Conservation (phyloP, 2,888 invertebrate species). For the Drosophila pseudotakahashii region DNA sequence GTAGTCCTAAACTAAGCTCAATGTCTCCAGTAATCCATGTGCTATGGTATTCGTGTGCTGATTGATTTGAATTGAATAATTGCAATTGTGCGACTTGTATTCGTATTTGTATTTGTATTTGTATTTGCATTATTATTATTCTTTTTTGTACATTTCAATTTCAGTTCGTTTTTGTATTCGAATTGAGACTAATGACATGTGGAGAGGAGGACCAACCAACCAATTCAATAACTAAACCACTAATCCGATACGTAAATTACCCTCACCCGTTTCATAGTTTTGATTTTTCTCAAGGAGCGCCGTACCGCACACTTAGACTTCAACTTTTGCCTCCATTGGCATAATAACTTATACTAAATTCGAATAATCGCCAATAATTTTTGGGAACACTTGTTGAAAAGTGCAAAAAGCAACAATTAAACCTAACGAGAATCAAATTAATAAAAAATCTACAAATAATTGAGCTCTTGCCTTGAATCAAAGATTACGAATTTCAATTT, state of each 20-base stretch:
- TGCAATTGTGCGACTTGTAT: constrained; percentile 67
- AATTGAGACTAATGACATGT: constrained; percentile 24
- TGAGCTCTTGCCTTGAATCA: constrained; percentile 24
- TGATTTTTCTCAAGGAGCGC: not conserved
- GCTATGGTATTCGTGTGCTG: constrained; percentile 50
- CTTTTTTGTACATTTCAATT: not conserved
- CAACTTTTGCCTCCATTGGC: constrained; percentile 65
- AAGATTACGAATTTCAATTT: constrained; percentile 18
- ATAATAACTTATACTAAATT: constrained; percentile 72
- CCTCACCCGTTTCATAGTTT: constrained; percentile 49
- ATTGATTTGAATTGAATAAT: constrained; percentile 83
- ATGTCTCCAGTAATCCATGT: constrained; percentile 52
- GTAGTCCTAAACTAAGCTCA: constrained; percentile 69
- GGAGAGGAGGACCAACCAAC: constrained; percentile 1
- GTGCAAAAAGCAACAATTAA: constrained; percentile 7
- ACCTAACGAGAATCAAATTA: constrained; percentile 35
- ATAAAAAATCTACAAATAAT: constrained; percentile 40
- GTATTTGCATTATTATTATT: constrained; percentile 20
- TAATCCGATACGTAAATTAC: not conserved
- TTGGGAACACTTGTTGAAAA: constrained; percentile 2
- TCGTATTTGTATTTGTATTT: constrained; percentile 5
- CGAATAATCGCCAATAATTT: constrained; percentile 53
- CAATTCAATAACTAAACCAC: constrained; percentile 9
- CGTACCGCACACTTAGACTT: too few species aligned
- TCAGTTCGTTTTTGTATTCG: constrained; percentile 15